Evolutionary conservation across 2,888 invertebrate genomes (phyloP), one percentile per base, ranked within the genome.

Genomic region (Cataglyphis rosenhaueri): DNA sequence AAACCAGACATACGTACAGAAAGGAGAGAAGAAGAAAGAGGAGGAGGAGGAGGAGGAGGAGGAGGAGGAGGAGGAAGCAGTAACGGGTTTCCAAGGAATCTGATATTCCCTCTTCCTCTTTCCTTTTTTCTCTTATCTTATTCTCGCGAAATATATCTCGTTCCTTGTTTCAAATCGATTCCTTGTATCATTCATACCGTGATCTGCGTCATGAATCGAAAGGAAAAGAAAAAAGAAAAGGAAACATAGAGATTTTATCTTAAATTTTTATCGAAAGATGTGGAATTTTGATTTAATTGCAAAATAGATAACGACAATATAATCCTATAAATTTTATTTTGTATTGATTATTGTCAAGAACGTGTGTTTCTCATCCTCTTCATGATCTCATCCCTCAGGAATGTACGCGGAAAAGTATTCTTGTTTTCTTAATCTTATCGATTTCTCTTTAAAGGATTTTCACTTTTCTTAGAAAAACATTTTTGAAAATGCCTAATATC

Each of bases 301-400:
- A 29, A 29, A 29, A 73, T n/a, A 10, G 9, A 10, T 15, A 35
- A 18, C 29, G n/a, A 35, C 6, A 21, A 62, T n/a, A 2, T 4
- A 10, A 25, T 65, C 71, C 25, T 84, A 82, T 73, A 62, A 74
- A 87, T 83, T 82, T 86, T 81, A 76, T 76, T 88, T 83, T 75
- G 32, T 41, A 29, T 29, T 52, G 55, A 74, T 66, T 78, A 74
- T 66, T 78, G 35, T 57, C 41, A 76, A 84, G 86, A 88, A 84
- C 25, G 15, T 15, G 4, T 61, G 83, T 61, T 82, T 76, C 57
- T 15, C 68, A 41, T 84, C 65, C 81, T 75, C 75, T 21, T 68
- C 62, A 68, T 84, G 87, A 87, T 70, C 75, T 88, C 87, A 89
- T 85, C 87, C 82, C 29, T 83, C 76, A 85, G 71, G 83, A 87